These are phyloP conservation scores for Meloidogyne exigua DNA, from an alignment of 1,140 invertebrate genomes.

Conservation along the genomic window DNA sequence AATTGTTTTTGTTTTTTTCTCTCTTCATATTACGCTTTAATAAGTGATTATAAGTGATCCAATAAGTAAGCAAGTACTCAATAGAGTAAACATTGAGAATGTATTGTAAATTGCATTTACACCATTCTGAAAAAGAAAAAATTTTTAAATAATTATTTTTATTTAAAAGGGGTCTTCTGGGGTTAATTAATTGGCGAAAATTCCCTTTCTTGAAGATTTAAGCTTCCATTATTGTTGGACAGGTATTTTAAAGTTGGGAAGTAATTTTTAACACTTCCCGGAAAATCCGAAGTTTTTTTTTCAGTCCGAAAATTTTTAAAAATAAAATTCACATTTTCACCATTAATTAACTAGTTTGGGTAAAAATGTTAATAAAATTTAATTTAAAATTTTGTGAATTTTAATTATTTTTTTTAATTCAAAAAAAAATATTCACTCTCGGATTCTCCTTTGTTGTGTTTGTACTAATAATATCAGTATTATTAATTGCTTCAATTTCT, in stretches of 20 bases:
- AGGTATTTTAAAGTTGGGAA: background rate
- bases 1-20: background rate
- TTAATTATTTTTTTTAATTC: background rate
- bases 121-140: background rate
- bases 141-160: background rate
- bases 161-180: background rate
- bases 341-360: too few species aligned
- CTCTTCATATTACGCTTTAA: background rate
- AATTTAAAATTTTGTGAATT: background rate
- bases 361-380: too few species aligned
- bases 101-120: background rate
- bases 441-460: constrained; percentile 1
- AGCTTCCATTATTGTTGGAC: background rate
- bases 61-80: background rate
- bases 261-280: background rate
- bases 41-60: background rate
- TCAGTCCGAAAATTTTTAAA: background rate
- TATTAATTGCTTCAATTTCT: background rate
- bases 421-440: constrained; percentile 4
- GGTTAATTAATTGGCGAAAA: background rate
- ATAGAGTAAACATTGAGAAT: background rate
- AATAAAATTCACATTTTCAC: background rate
- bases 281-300: background rate
- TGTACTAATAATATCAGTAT: background rate
- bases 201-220: background rate